Evolutionary conservation across 1,140 invertebrate species (phyloP).

Genomic region (Drosophila repletoides): DNA sequence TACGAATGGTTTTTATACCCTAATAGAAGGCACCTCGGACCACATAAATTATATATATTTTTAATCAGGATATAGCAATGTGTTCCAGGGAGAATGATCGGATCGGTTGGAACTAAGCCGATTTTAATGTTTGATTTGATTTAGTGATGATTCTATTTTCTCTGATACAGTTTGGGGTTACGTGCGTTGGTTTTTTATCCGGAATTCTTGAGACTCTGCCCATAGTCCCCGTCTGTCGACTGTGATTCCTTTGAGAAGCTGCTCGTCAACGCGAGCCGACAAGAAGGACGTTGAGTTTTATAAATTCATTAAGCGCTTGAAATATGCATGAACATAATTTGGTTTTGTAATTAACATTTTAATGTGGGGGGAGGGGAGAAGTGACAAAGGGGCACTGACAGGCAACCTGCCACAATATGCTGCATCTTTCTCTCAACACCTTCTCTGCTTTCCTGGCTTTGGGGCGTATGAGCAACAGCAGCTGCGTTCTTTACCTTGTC

Average conservation of each 20-base stretch:
- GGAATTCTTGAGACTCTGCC: too few species aligned
- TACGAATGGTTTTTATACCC: too few species aligned
- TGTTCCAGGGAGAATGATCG: too few species aligned
- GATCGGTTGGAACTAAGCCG: too few species aligned
- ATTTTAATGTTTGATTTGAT: too few species aligned
- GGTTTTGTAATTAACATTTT: constrained; percentile 41
- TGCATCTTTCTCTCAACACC: background rate
- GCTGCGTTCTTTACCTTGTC: background rate
- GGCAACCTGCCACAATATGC: background rate
- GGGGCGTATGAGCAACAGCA: constrained; percentile 4
- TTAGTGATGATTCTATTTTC: too few species aligned
- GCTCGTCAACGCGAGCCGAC: constrained; percentile 2
- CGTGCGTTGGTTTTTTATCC: too few species aligned
- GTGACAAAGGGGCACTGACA: background rate
- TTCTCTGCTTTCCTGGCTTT: background rate
- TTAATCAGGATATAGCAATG: too few species aligned
- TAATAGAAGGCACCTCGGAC: too few species aligned
- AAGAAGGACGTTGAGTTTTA: constrained; percentile 3
- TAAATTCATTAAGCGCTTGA: constrained; percentile 43
- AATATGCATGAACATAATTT: constrained; percentile 46
- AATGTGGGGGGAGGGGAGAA: too few species aligned
- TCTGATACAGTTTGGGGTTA: too few species aligned
- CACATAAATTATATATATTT: too few species aligned
- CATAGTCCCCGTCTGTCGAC: background rate
- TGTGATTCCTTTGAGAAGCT: background rate